Conservation (phyloP, 2,113 vertebrate species). For the Eidolon helvum region DNA sequence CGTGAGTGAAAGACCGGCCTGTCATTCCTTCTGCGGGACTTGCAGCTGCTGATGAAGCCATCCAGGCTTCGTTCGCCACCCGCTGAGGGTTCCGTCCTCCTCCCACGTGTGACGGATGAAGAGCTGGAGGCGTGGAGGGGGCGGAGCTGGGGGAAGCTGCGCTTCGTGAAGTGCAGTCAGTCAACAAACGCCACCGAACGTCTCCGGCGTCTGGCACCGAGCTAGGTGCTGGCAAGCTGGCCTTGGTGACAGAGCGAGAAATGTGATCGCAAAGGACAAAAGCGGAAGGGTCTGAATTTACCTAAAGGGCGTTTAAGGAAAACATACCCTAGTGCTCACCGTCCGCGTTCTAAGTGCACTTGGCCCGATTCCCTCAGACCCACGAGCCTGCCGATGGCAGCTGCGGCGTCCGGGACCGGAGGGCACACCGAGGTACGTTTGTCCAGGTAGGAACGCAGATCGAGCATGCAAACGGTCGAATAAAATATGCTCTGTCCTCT, state of each 20-base stretch:
- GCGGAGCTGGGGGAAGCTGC: not conserved
- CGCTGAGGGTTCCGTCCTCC: not conserved
- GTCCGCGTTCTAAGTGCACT: rapidly evolving
- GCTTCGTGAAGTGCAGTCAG: not conserved
- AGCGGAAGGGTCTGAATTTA: not conserved
- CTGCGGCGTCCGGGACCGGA: not conserved
- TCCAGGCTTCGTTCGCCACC: not conserved
- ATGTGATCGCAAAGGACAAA: not conserved
- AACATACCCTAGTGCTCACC: not conserved
- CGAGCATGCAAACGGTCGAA: not conserved
- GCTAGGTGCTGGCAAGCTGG: not conserved
- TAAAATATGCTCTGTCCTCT: not conserved
- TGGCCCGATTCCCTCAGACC: not conserved
- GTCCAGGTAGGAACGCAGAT: not conserved
- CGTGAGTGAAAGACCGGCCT: not conserved
- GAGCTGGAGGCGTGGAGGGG: not conserved
- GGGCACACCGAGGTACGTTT: not conserved
- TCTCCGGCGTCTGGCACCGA: not conserved
- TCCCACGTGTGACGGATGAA: not conserved
- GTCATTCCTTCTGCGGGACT: not conserved
- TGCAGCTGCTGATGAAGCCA: not conserved
- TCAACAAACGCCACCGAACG: not conserved
- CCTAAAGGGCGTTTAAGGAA: not conserved
- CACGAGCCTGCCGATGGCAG: no score
- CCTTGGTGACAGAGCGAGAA: rapidly evolving